Evolutionary conservation across 2,797 vertebrate genomes (phyloP).

Genomic region (Neosilurus mollespiculum): DNA sequence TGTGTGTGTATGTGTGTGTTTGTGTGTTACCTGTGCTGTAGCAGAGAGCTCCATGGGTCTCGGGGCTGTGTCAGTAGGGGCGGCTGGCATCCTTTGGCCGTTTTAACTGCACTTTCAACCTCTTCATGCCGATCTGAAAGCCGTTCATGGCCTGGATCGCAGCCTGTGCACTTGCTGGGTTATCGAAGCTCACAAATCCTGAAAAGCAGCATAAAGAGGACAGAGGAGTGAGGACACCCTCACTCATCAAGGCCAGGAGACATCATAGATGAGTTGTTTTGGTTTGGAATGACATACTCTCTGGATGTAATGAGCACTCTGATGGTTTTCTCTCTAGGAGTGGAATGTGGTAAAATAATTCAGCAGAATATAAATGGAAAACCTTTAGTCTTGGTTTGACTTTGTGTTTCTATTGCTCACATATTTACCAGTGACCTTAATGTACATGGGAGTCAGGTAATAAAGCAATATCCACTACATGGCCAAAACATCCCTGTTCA

Average conservation of each 20-base stretch:
- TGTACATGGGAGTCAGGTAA: neutral
- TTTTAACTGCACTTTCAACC: constrained; percentile 98
- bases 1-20: neutral
- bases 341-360: neutral
- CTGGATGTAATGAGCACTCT: neutral
- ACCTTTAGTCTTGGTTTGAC: neutral
- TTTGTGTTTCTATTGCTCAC: neutral
- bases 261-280: neutral
- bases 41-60: constrained; percentile 53
- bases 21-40: constrained; percentile 75
- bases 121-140: constrained; percentile 98
- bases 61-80: constrained; percentile 86
- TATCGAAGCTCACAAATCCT: constrained; percentile 99
- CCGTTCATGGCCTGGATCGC: constrained; percentile 99
- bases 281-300: neutral
- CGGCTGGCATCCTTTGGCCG: constrained; percentile 95
- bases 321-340: neutral
- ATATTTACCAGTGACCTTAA: neutral
- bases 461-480: neutral
- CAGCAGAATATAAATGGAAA: constrained; percentile 5
- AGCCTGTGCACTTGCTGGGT: constrained; percentile 94
- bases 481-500: neutral
- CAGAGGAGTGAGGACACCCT: neutral
- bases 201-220: constrained; percentile 1
- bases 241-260: neutral